Base-by-base conservation (phyloP, 2,113 vertebrate species). In the Ammodytes marinus region DNA sequence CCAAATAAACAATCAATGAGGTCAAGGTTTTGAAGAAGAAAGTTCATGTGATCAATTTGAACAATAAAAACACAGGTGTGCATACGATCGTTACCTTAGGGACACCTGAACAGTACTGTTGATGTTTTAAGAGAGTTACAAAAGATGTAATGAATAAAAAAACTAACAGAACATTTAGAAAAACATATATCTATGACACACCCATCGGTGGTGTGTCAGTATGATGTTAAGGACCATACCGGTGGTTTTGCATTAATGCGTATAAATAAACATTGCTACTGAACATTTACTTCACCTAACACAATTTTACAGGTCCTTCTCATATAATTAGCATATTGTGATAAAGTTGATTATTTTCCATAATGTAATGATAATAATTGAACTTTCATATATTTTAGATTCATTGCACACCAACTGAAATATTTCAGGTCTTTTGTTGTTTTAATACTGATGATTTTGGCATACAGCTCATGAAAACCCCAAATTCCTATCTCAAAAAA, bases 11-110 rank as follows among this genome's bases (percentile, higher is more conserved):
- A 49, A 3, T 63, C 27, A 43, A 14, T 63, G 85, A 88, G 79
- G 87, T 84, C 87, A 87, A 77, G 10, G 49, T 15, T 57, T 49
- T 1, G 50, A 72, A 35, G 57, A 64, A 57, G 52, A 10, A 59
- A 39, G 40, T 1, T 53, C 37, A 66, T 40, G 59, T 35, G 52
- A 72, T 17, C 5, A 5, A 42, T 37, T 5, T 17, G 5, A 64
- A 57, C 40, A 58, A 50, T n/a, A 15, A 47, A 49, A 58, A 60
- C 40, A 54, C 52, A 50, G 5, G 7, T 5, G 46, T 65, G 10
- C 15, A 14, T 64, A n/a, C 61, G 45, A 74, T 3, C 3, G 13
- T 35, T 3, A 47, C 7, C 27, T 12, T 40, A 46, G 8, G 17
- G 4, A 57, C 54, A 72, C 49, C 15, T 49, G 13, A 67, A 69